Percentiles rank a stretch among this genome's conserved stretches.
phyloP scores from a whole-genome alignment of 2,113 vertebrate genomes.

The Colius striatus region DNA sequence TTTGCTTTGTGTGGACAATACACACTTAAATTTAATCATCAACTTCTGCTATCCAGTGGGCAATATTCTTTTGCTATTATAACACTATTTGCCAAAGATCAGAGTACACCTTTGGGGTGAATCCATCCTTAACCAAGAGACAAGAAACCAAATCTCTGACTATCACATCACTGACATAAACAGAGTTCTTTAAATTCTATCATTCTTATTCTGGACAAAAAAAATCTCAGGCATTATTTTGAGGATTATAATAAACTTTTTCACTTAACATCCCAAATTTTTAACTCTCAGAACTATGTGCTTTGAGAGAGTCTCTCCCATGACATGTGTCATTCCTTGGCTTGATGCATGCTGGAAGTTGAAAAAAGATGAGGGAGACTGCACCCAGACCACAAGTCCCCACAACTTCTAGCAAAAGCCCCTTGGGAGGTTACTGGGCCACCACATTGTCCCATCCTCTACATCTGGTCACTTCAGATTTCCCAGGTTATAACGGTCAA shows the following conservation, averaged over 20 bases:
- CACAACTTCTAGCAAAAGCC: not conserved
- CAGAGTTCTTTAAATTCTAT: slow-evolving; percentile 66
- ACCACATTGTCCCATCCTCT: not conserved
- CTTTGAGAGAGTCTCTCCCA: not conserved
- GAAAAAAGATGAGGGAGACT: not conserved
- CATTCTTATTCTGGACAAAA: slow-evolving; percentile 58
- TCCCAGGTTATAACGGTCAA: not conserved
- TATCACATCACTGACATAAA: slow-evolving; percentile 54
- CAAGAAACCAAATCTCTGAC: slow-evolving; percentile 71
- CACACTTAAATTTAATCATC: slow-evolving; percentile 88
- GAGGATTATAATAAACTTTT: slow-evolving; percentile 51
- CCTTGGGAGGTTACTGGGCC: not conserved
- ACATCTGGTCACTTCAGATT: not conserved
- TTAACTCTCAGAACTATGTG: not conserved
- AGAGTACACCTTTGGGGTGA: slow-evolving; percentile 84
- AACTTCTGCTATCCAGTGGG: slow-evolving; percentile 82
- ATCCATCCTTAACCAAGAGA: slow-evolving; percentile 88
- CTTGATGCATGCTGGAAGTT: not conserved
- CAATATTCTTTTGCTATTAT: slow-evolving; percentile 80
- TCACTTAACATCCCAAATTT: not conserved
- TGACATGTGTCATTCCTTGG: not conserved
- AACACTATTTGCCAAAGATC: slow-evolving; percentile 85
- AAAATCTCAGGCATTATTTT: slow-evolving; percentile 54
- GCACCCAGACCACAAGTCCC: not conserved
- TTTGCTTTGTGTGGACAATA: slow-evolving; percentile 84